These are phyloP conservation scores for Xyliphius kryptos DNA, from an alignment of 2,113 vertebrate genomes.

Conservation along the genomic window DNA sequence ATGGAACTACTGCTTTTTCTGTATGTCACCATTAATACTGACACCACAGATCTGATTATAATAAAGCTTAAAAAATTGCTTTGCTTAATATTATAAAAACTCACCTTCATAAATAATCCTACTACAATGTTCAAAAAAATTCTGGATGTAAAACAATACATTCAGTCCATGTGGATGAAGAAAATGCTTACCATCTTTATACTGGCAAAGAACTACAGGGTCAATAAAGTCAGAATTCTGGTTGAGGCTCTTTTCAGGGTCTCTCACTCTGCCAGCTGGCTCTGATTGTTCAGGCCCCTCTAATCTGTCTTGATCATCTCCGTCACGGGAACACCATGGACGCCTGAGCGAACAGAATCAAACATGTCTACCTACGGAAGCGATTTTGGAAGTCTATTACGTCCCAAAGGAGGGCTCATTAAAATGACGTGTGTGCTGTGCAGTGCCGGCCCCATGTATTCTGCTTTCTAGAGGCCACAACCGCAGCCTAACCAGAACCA, in stretches of 20 bases:
- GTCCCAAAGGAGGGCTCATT: constrained; percentile 34
- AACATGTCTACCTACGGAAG: constrained; percentile 40
- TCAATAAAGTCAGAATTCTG: constrained; percentile 25
- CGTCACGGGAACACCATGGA: constrained; percentile 34
- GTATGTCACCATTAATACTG: not conserved
- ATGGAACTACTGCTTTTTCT: not conserved
- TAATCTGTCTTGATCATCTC: constrained; percentile 42
- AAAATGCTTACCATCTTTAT: constrained; percentile 25
- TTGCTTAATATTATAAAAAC: not conserved
- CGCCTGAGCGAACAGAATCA: constrained; percentile 41
- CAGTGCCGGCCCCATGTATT: constrained; percentile 7
- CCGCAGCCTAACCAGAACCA: constrained; percentile 30
- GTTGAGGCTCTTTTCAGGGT: constrained; percentile 22
- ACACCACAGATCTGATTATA: not conserved
- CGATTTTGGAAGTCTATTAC: constrained; percentile 38
- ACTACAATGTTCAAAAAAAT: constrained; percentile 4
- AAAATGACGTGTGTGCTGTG: constrained; percentile 33
- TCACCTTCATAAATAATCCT: not conserved
- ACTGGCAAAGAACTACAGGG: constrained; percentile 22
- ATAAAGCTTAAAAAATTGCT: not conserved
- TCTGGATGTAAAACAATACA: no score
- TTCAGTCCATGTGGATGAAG: constrained; percentile 1
- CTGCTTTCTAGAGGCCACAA: constrained; percentile 12
- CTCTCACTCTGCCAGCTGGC: constrained; percentile 37
- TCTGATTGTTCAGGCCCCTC: constrained; percentile 29